Base-by-base conservation (phyloP, 1,140 invertebrate species). In the Semibalanus balanoides region DNA sequence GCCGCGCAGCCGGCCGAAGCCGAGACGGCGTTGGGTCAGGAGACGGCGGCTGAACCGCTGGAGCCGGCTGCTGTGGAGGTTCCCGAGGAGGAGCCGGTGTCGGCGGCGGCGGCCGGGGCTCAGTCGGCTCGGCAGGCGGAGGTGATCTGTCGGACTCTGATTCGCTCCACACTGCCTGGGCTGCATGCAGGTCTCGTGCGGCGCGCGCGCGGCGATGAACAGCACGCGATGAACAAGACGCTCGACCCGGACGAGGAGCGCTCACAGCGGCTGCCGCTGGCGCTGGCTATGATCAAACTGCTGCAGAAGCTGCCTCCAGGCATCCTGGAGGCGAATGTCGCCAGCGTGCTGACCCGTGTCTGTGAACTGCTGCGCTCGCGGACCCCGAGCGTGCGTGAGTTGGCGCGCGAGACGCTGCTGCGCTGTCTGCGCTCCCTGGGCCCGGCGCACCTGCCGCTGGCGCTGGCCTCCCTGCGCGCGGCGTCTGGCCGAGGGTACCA, bases 281-380 rank as follows among this genome's bases (percentile, higher is more conserved):
- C 87, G 40, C 77, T 89, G 43, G 87, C 88, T 0, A 86, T 87
- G 81, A 84, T 88, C 22, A 87, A 87, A 80, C 77, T 88, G 30
- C 80, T 88, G 17, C 84, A 87, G 77, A 84, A 84, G 73, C 79
- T 89, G 22, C 87, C 87, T 7, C 71, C 76, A 80, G 71, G 81
- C 79, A 75, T 79, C 7, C 80, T 87, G 70, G 28, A 30, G 11
- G 70, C 70, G 25, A 28, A 72, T n/a, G 29, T 30, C 9, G 70
- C 70, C 70, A 72, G 70, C 28, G 70, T 72, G 70, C 29, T 72
- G n/a, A 27, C n/a, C 1, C 70, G 70, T 5, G 70, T 72, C 11
- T 72, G 70, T 27, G 70, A 72, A 27, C 70, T 72, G 70, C 70
- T 72, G 70, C 29, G n/a, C 11, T 72, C 70, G 29, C n/a, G 28